Percentiles rank a stretch among this genome's conserved stretches.
Conservation (phyloP, 2,888 invertebrate species). For the Heliconius sara region DNA sequence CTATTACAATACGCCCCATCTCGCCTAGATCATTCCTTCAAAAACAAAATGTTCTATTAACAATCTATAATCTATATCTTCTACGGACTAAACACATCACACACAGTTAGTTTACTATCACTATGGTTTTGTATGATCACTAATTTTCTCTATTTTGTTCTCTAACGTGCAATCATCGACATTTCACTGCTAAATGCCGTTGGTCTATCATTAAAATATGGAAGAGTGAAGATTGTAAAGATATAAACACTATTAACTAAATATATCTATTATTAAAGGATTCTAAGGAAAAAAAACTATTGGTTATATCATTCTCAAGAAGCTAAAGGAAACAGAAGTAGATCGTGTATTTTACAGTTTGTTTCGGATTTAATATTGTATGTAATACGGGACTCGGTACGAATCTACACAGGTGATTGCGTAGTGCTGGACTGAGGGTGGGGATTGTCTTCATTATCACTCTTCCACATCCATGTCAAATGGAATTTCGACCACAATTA, state of each 20-base stretch:
- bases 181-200: slow-evolving; percentile 58
- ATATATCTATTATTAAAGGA: slow-evolving; percentile 51
- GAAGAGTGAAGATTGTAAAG: slow-evolving; percentile 81
- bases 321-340: slow-evolving; percentile 46
- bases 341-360: slow-evolving; percentile 47
- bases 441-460: slow-evolving; percentile 64
- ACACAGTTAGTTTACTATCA: slow-evolving; percentile 72
- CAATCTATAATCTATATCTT: slow-evolving; percentile 53
- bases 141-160: slow-evolving; percentile 64
- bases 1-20: slow-evolving; percentile 67
- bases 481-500: slow-evolving; percentile 72
- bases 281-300: slow-evolving; percentile 53
- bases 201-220: slow-evolving; percentile 71
- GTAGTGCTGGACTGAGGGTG: slow-evolving; percentile 55
- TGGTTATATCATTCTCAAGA: slow-evolving; percentile 52
- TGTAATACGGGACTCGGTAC: slow-evolving; percentile 38
- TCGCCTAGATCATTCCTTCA: slow-evolving; percentile 77
- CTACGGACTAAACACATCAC: slow-evolving; percentile 70
- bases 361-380: slow-evolving; percentile 31
- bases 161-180: slow-evolving; percentile 75
- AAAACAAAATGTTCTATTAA: slow-evolving; percentile 58
- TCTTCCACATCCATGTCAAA: slow-evolving; percentile 82
- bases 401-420: slow-evolving; percentile 54
- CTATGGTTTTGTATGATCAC: slow-evolving; percentile 65
- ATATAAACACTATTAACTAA: slow-evolving; percentile 58